These are phyloP conservation scores for Drosophila sp. DNA, from an alignment of 1,140 invertebrate genomes.

Conservation along the genomic window DNA sequence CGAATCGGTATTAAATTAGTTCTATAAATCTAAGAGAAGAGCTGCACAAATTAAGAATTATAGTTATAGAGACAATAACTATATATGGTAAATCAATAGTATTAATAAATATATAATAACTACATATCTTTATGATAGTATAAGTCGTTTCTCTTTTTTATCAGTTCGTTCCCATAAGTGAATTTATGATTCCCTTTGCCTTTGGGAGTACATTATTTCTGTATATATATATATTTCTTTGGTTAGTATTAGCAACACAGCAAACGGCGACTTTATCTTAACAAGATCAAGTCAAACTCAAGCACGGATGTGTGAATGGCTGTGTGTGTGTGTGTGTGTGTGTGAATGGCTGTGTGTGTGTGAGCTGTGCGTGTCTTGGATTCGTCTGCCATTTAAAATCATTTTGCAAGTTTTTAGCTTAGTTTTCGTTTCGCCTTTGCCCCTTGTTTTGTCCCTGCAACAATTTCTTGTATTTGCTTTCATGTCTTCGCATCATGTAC, in stretches of 20 bases:
- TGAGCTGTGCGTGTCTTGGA: slow-evolving; percentile 21
- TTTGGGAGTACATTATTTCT: not conserved
- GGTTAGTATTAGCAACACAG: slow-evolving; percentile 61
- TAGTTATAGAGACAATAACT: not conserved
- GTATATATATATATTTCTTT: not conserved
- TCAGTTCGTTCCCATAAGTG: too few relatives aligned
- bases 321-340: too few relatives aligned
- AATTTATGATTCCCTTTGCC: too few relatives aligned
- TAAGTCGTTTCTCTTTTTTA: too few relatives aligned
- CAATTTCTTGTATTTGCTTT: slow-evolving; percentile 28
- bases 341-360: slow-evolving; percentile 7
- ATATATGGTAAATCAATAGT: too few relatives aligned
- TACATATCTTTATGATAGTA: too few relatives aligned
- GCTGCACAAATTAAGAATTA: too few relatives aligned
- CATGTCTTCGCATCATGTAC: slow-evolving; percentile 47
- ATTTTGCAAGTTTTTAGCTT: slow-evolving; percentile 72
- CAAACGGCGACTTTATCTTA: slow-evolving; percentile 61
- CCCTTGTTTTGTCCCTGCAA: slow-evolving; percentile 1
- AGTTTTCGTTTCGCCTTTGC: slow-evolving; percentile 41
- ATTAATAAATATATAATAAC: too few relatives aligned
- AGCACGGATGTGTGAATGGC: slow-evolving; percentile 16
- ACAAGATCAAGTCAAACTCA: slow-evolving; percentile 56
- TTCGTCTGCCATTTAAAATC: slow-evolving; percentile 67
- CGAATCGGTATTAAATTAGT: too few relatives aligned
- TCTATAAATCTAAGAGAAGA: too few relatives aligned